Evolutionary conservation across 2,113 vertebrate species (phyloP), one percentile per base, ranked within the genome.

Genomic region (Aegithalos caudatus): DNA sequence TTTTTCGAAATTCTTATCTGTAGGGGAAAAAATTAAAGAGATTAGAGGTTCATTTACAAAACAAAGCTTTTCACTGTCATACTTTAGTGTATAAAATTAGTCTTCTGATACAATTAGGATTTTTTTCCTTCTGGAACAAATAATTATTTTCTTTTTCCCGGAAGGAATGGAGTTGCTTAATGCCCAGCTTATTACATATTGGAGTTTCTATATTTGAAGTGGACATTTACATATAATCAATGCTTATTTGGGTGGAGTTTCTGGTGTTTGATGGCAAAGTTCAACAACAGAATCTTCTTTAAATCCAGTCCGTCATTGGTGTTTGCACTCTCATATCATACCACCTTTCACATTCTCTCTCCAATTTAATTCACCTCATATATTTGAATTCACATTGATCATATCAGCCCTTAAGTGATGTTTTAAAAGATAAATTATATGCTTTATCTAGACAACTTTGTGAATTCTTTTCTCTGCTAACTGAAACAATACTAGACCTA

Each of bases 241-340:
- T 58, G 7, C 56, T 71, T 79, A n/a, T 64, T 67, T 82, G 19
- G 0, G 6, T 64, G 12, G 12, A 71, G 4, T 44, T 33, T 73
- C 31, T 76, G 10, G 3, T 54, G 16, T 88, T 64, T 74, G 66
- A 37, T 69, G 22, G 7, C 56, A 48, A 79, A 67, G 18, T 10
- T 58, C 12, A 78, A 28, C 33, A 71, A 40, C 18, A 66, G 18
- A 81, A 76, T 11, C 12, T 66, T 65, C 56, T 81, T 72, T 76
- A 92, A 88, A 79, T 50, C 27, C 12, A 38, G 23, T 20, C 2
- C 11, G 3, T 45, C 1, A 0, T 8, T 44, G 14, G 2, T 2
- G 4, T 80, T 90, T 83, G 10, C 13, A 10, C 9, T 87, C 37
- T 78, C 6, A 17, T 81, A 7, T 56, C 25, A 56, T 27, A 35